phyloP scores from a whole-genome alignment of 2,113 vertebrate species.

The Psammodynastes pulverulentus region DNA sequence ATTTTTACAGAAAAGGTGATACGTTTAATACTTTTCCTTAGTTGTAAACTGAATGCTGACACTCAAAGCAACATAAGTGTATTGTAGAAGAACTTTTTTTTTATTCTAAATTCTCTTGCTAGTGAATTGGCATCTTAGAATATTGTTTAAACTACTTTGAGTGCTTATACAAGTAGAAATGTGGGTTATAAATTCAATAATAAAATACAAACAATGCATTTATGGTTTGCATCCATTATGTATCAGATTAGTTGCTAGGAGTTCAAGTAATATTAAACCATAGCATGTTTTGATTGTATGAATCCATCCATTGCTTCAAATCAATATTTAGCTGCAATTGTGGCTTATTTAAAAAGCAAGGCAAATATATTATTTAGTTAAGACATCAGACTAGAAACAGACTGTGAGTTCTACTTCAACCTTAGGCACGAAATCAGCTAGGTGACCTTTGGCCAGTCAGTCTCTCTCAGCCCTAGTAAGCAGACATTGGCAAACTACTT shows the following conservation, averaged over 20 bases:
- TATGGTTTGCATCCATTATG: background rate
- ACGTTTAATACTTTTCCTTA: background rate
- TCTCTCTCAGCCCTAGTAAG: background rate
- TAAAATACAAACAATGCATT: background rate
- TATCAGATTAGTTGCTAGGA: background rate
- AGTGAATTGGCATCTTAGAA: background rate
- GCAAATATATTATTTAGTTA: background rate
- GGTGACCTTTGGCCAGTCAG: background rate
- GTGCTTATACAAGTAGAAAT: background rate
- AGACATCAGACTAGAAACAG: background rate
- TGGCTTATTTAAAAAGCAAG: background rate
- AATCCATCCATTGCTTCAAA: background rate
- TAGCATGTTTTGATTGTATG: background rate
- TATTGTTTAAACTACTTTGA: background rate
- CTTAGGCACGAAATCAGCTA: background rate
- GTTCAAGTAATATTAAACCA: background rate
- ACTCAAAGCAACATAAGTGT: background rate
- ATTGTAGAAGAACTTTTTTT: background rate
- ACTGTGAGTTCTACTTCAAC: background rate
- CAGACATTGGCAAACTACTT: background rate
- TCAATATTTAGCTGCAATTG: background rate
- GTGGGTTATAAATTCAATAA: background rate
- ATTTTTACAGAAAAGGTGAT: background rate
- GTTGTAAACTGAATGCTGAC: background rate
- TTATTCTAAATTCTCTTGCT: background rate